These are phyloP conservation scores for Euphydryas editha DNA, from an alignment of 2,888 invertebrate genomes.

Conservation along the genomic window DNA sequence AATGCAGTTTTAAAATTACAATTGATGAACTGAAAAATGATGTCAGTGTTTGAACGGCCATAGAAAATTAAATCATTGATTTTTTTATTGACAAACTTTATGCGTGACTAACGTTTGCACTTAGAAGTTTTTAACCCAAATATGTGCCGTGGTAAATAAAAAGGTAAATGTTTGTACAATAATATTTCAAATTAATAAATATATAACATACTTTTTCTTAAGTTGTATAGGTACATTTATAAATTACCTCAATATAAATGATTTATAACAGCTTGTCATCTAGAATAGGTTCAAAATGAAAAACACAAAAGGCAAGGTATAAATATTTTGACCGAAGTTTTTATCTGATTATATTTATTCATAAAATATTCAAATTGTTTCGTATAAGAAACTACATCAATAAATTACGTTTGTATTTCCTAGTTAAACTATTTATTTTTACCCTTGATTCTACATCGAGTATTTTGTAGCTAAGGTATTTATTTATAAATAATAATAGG, in stretches of 20 bases:
- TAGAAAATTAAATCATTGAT: not conserved
- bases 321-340: not conserved
- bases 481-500: not conserved
- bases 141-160: not conserved
- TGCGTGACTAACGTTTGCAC: not conserved
- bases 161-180: too few species aligned
- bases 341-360: slow-evolving; percentile 9
- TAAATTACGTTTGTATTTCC: slow-evolving; percentile 9
- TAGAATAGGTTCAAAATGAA: too few species aligned
- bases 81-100: not conserved
- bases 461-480: not conserved
- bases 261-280: too few species aligned
- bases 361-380: slow-evolving; percentile 6
- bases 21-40: not conserved
- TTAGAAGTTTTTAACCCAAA: not conserved
- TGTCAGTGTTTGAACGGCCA: not conserved
- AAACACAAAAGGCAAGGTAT: too few species aligned
- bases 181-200: too few species aligned
- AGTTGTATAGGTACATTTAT: too few species aligned
- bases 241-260: too few species aligned
- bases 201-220: too few species aligned
- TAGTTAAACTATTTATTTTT: slow-evolving; percentile 7
- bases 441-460: slow-evolving; percentile 2
- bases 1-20: not conserved
- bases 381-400: slow-evolving; percentile 1